phyloP scores from a whole-genome alignment of 2,888 invertebrate genomes.

The Campoletis raptor region DNA sequence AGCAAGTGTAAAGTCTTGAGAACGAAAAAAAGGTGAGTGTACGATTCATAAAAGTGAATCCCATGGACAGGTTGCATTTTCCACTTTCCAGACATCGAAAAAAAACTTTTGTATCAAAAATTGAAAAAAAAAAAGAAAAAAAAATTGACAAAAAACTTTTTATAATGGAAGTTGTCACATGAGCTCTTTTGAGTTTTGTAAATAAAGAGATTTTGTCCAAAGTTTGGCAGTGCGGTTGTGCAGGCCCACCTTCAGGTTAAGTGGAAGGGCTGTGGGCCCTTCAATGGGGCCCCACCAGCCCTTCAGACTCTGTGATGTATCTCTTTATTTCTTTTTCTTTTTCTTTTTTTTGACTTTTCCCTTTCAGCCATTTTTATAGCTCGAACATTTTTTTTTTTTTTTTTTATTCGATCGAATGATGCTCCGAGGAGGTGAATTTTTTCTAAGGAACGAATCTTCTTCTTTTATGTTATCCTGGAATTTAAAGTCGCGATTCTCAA shows the following conservation, averaged over 20 bases:
- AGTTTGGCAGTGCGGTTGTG: conserved; percentile 79
- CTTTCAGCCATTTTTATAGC: neutral
- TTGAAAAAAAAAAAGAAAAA: conserved; percentile 24
- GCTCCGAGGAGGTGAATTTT: neutral
- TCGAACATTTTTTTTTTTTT: conserved; percentile 10
- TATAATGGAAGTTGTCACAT: conserved; percentile 33
- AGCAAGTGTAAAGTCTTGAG: conserved; percentile 48
- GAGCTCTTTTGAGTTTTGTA: conserved; percentile 68
- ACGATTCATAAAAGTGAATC: neutral
- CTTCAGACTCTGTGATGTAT: neutral
- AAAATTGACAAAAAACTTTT: conserved; percentile 66
- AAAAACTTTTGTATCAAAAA: conserved; percentile 22
- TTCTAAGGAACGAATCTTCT: conserved; percentile 34
- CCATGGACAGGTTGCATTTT: conserved; percentile 9
- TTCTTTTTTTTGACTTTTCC: conserved; percentile 10
- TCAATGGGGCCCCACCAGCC: conserved; percentile 66
- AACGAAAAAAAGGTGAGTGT: conserved; percentile 1
- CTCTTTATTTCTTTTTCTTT: conserved; percentile 26
- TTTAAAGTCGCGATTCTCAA: neutral
- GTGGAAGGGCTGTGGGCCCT: conserved; percentile 74
- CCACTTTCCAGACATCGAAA: neutral
- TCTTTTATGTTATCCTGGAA: conserved; percentile 26
- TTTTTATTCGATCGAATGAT: conserved; percentile 30
- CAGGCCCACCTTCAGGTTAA: conserved; percentile 74
- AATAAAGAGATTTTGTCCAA: conserved; percentile 80